Conservation (phyloP, 1,140 invertebrate species). For the Glossosoma conforme region DNA sequence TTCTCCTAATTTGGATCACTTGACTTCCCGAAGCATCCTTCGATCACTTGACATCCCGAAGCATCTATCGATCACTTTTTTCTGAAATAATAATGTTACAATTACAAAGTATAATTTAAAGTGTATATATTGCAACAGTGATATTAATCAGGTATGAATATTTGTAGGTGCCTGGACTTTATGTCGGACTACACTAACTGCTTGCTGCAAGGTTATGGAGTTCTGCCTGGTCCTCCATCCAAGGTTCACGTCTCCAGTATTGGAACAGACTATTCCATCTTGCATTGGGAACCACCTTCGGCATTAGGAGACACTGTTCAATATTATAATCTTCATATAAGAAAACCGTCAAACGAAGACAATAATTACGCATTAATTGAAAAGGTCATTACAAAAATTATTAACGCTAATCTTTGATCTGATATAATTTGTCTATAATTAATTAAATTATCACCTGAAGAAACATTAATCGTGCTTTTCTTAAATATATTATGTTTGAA, state of each 20-base stretch:
- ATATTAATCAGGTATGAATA: neutral
- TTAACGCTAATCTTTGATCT: neutral
- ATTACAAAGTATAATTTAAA: neutral
- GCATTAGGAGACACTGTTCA: slow-evolving; percentile 64
- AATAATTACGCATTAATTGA: slow-evolving; percentile 49
- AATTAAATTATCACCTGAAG: too few species aligned
- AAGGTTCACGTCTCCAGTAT: slow-evolving; percentile 65
- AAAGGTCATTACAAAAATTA: slow-evolving; percentile 40
- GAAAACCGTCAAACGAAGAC: slow-evolving; percentile 47
- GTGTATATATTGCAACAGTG: neutral
- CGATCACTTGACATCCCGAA: too few species aligned
- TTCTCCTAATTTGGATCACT: too few species aligned
- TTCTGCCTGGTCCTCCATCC: slow-evolving; percentile 65
- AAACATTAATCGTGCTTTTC: too few species aligned
- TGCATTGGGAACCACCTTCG: slow-evolving; percentile 72
- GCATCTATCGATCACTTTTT: too few species aligned
- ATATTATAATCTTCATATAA: slow-evolving; percentile 64
- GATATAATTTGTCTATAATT: too few species aligned
- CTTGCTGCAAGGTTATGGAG: slow-evolving; percentile 75
- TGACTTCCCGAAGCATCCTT: too few species aligned
- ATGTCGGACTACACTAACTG: slow-evolving; percentile 76
- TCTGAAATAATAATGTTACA: too few species aligned
- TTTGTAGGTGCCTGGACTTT: slow-evolving; percentile 67
- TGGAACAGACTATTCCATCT: slow-evolving; percentile 66
- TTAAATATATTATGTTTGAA: too few species aligned